Evolutionary conservation across 37 sponge, comb jelly and placozoan genomes (phyloP).

Genomic region (Hexactinellida sp.): DNA sequence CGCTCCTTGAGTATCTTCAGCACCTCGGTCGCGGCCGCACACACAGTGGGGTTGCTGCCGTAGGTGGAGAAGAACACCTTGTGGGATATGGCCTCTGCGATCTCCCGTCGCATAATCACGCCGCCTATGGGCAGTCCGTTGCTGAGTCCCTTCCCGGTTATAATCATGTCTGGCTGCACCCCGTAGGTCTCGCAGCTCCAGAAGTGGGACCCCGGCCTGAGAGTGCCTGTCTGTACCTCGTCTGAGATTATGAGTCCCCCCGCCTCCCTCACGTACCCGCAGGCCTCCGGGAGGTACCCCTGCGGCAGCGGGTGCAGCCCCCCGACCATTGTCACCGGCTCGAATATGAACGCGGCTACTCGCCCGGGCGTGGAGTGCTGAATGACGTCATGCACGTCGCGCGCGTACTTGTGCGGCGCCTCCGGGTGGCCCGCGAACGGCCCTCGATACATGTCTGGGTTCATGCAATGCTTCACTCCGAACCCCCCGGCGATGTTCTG

Average conservation of each 20-base stretch:
- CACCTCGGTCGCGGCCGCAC: constrained; percentile 72
- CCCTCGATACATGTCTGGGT: neutral
- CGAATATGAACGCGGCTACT: neutral
- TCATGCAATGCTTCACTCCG: neutral
- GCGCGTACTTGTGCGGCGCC: neutral
- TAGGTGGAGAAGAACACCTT: constrained; percentile 22
- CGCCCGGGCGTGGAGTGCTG: neutral
- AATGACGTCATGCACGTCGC: neutral
- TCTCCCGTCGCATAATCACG: neutral
- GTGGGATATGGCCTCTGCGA: neutral
- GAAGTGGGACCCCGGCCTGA: neutral
- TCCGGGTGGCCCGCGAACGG: neutral
- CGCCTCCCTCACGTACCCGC: constrained; percentile 2
- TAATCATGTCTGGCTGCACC: neutral
- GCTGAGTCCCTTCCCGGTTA: neutral
- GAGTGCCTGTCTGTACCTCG: neutral
- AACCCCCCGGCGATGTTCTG: neutral
- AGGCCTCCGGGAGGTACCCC: neutral
- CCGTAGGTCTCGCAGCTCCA: neutral
- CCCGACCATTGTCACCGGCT: neutral
- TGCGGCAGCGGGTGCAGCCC: neutral
- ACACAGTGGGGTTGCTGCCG: constrained; percentile 63
- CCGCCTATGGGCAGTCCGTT: neutral
- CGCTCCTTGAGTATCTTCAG: constrained; percentile 60
- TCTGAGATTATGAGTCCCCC: constrained; percentile 8